A percentile compares a stretch with the other conserved stretches of the same genome.
phyloP scores from a whole-genome alignment of 2,888 invertebrate genomes.

The Camponotus fellah region DNA sequence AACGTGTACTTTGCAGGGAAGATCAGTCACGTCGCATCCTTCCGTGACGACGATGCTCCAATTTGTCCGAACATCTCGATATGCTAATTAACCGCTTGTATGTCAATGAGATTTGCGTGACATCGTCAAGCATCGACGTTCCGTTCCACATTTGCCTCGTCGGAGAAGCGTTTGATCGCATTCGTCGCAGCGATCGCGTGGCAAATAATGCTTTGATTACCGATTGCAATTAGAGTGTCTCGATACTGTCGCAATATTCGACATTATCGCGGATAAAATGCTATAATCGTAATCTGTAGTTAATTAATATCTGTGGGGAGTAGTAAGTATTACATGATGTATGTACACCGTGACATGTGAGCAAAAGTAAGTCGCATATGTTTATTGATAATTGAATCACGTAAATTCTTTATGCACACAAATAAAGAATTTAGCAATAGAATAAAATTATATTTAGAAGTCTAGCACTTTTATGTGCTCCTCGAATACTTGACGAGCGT shows the following conservation, averaged over 20 bases:
- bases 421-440: neutral
- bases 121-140: slow-evolving; percentile 45
- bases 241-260: neutral
- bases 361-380: neutral
- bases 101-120: slow-evolving; percentile 68
- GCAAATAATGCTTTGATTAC: slow-evolving; percentile 15
- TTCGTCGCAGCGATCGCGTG: slow-evolving; percentile 21
- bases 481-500: neutral
- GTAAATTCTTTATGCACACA: neutral
- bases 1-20: slow-evolving; percentile 3
- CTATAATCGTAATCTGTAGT: neutral
- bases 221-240: slow-evolving; percentile 8
- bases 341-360: neutral
- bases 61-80: slow-evolving; percentile 53
- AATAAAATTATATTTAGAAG: neutral
- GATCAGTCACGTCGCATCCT: slow-evolving; percentile 21
- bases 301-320: neutral
- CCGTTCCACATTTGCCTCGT: slow-evolving; percentile 54
- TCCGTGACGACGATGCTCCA: slow-evolving; percentile 32
- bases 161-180: slow-evolving; percentile 45
- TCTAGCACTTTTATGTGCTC: neutral
- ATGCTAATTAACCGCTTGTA: slow-evolving; percentile 62
- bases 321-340: neutral
- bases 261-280: neutral
- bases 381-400: neutral